These are phyloP conservation scores for Polydrusus pterygomalis DNA, from an alignment of 2,888 invertebrate genomes.

Conservation along the genomic window DNA sequence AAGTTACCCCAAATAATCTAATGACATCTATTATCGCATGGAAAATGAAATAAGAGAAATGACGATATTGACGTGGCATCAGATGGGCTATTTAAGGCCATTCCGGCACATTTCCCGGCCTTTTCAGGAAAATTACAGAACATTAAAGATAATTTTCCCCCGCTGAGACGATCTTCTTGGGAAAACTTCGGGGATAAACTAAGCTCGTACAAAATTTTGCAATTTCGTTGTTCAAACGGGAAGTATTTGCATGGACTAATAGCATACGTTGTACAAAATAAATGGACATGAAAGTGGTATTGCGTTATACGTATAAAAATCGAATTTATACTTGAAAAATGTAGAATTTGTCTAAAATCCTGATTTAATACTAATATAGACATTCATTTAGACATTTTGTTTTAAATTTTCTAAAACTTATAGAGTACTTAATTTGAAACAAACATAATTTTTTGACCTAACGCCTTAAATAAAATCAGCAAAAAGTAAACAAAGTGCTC, in stretches of 20 bases:
- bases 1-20: constrained; percentile 33
- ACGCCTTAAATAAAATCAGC: no score
- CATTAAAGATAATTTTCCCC: constrained; percentile 52
- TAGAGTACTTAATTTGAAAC: no score
- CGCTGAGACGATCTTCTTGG: constrained; percentile 49
- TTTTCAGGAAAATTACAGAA: constrained; percentile 51
- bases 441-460: no score
- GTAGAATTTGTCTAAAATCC: no score
- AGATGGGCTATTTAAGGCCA: constrained; percentile 51
- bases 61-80: constrained; percentile 49
- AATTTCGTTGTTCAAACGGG: constrained; percentile 58
- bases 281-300: no score
- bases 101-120: constrained; percentile 43
- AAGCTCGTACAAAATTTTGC: constrained; percentile 41
- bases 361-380: no score
- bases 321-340: no score
- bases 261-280: constrained; percentile 47
- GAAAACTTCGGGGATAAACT: constrained; percentile 46
- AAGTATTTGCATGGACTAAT: constrained; percentile 62
- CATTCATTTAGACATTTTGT: no score
- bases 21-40: constrained; percentile 39
- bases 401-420: no score
- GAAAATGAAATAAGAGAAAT: constrained; percentile 47
- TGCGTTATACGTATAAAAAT: no score
- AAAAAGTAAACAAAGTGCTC: no score